phyloP scores from a whole-genome alignment of 2,888 invertebrate species.

The Latrodectus hesperus region DNA sequence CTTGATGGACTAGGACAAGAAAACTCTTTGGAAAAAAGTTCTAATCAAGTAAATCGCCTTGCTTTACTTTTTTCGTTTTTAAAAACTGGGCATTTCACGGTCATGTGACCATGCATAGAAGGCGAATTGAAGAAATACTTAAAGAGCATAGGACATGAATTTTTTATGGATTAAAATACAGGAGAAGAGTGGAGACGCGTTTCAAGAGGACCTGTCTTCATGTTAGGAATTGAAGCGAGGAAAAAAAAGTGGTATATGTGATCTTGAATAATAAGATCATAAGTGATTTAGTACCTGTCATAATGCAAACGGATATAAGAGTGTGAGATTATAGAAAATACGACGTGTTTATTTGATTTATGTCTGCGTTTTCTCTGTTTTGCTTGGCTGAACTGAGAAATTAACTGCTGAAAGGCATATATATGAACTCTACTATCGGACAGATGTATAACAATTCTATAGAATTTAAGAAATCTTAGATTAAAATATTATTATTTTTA shows the following conservation, averaged over 20 bases:
- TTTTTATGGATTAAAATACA: conserved; percentile 33
- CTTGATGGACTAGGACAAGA: neutral
- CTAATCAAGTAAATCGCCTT: neutral
- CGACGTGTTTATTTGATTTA: conserved; percentile 1
- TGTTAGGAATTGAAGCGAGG: neutral
- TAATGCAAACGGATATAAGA: neutral
- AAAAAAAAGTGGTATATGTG: neutral
- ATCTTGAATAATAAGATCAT: conserved; percentile 23
- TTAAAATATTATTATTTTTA: no score
- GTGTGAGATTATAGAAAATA: neutral
- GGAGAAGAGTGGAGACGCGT: neutral
- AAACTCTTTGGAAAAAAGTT: neutral
- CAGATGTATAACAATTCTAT: no score
- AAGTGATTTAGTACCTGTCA: conserved; percentile 33
- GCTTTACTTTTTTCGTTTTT: neutral
- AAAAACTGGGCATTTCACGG: conserved; percentile 47
- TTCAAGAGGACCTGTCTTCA: neutral
- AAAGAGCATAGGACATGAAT: conserved; percentile 6
- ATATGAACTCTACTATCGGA: no score
- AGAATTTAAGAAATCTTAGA: no score
- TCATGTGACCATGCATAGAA: conserved; percentile 24
- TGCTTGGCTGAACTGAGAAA: no score
- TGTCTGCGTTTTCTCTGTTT: neutral
- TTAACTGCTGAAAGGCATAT: no score
- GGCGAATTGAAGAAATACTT: conserved; percentile 27